Evolutionary conservation across 1,140 invertebrate genomes (phyloP).

Genomic region (Dolichoris vasculosae): DNA sequence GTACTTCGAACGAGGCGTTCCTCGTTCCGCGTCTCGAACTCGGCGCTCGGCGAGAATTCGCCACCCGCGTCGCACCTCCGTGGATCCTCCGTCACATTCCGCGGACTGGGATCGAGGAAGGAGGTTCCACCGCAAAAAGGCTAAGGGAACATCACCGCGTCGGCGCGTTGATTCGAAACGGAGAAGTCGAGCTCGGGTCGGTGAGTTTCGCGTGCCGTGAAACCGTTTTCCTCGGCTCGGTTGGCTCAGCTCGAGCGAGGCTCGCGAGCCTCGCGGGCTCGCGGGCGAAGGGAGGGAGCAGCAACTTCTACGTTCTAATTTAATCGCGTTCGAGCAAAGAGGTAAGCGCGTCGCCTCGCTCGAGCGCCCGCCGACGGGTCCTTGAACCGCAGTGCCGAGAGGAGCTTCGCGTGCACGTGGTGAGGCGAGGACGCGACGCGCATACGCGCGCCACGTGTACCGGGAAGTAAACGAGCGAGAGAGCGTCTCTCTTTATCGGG

Average conservation of each 20-base stretch:
- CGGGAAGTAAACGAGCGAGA: not conserved
- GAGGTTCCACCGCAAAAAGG: no score
- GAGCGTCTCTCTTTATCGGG: not conserved
- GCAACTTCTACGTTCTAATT: conserved; percentile 18
- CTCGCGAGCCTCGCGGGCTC: not conserved
- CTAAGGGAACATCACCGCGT: no score
- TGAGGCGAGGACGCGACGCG: conserved; percentile 7
- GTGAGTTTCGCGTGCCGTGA: no score
- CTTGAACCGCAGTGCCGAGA: conserved; percentile 52
- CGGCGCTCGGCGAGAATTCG: no score
- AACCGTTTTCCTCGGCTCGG: not conserved
- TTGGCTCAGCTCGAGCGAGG: not conserved
- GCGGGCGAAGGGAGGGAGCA: not conserved
- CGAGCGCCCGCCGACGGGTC: conserved; percentile 44
- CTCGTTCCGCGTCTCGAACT: no score
- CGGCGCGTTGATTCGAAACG: no score
- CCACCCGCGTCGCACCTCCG: no score
- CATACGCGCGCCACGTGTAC: conserved; percentile 18
- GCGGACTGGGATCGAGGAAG: no score
- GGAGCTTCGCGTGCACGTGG: not conserved
- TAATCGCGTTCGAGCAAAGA: conserved; percentile 13
- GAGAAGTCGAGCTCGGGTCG: no score
- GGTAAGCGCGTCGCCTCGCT: not conserved
- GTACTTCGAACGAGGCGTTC: no score
- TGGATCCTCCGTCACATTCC: no score